phyloP scores from a whole-genome alignment of 2,797 vertebrate species.

The Tadarida brasiliensis region DNA sequence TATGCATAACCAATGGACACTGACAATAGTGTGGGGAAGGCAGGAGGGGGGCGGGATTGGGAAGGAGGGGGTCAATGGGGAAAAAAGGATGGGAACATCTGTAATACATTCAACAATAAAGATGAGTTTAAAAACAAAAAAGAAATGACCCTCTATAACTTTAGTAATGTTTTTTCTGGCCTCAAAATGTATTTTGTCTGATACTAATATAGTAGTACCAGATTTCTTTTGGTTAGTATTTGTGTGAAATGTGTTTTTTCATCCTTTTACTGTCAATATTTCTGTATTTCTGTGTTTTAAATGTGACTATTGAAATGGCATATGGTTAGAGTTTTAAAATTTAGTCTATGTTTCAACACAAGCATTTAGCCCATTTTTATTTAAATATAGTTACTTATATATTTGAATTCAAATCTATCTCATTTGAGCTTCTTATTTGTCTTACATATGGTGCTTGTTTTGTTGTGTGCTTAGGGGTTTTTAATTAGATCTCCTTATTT shows the following conservation, averaged over 20 bases:
- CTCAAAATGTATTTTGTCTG: slow-evolving; percentile 36
- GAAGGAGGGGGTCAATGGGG: too few species aligned
- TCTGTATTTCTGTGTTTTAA: slow-evolving; percentile 41
- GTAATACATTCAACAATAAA: too few species aligned
- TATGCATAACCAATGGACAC: too few species aligned
- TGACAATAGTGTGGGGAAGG: too few species aligned
- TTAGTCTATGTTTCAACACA: slow-evolving; percentile 31
- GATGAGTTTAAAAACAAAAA: not conserved
- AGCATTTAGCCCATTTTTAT: slow-evolving; percentile 35
- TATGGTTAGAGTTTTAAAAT: slow-evolving; percentile 29
- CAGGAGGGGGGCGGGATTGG: too few species aligned
- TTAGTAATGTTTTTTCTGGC: slow-evolving; percentile 25
- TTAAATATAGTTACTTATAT: slow-evolving; percentile 43
- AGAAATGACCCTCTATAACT: not conserved
- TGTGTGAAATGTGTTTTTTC: slow-evolving; percentile 35
- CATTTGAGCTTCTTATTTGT: slow-evolving; percentile 44
- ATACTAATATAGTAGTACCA: slow-evolving; percentile 35
- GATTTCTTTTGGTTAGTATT: slow-evolving; percentile 56
- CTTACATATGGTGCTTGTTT: not conserved
- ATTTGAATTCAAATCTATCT: slow-evolving; percentile 49
- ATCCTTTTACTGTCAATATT: slow-evolving; percentile 38
- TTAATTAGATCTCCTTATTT: slow-evolving; percentile 47
- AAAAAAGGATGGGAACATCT: too few species aligned
- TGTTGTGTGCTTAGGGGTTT: slow-evolving; percentile 5
- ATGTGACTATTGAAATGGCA: slow-evolving; percentile 2